Evolutionary conservation across 2,113 vertebrate genomes (phyloP), one percentile per base, ranked within the genome.

Genomic region (Pelecanoides urinatrix): DNA sequence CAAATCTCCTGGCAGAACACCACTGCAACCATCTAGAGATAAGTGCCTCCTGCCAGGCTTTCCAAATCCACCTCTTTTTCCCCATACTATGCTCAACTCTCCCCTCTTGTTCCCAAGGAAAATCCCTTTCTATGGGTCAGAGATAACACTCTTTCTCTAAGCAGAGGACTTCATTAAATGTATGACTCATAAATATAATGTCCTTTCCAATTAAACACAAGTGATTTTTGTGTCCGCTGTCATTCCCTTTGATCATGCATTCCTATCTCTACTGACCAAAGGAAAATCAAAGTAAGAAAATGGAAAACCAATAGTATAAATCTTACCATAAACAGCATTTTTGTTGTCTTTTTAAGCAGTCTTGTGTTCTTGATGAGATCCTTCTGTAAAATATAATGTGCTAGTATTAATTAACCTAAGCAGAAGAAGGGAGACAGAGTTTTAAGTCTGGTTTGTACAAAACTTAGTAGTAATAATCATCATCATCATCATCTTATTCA

Each of bases 311-410:
- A 13, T 34, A 85, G 20, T 49, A 90, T 84, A 62, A 81, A 42
- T 55, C 97, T 98, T 98, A 98, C 98, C 98, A 98, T 97, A 88
- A 98, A 98, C 26, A 96, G 47, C 15, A 79, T 88, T 97, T 97
- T 97, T 38, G 95, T 96, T 78, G 97, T 92, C 96, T 97, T 97
- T 97, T 97, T 98, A 86, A 98, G 93, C 40, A 98, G 86, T 73
- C 92, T 94, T 5, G 94, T 96, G 50, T 94, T 96, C 97, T 97
- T 97, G 67, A 98, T 95, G n/a, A 73, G 52, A 73, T 98, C 98
- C 78, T 94, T 97, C 97, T 98, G 92, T 63, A 98, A 97, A 78
- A 84, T 88, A 97, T 3, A 91, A 92, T 71, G 36, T n/a, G 14
- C 14, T 40, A 42, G 4, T 50, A 62, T 94, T 95, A 92, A 90